A percentile compares a stretch with the other conserved stretches of the same genome.
phyloP scores from a whole-genome alignment of 2,113 vertebrate species.

The Gallinago undulata region DNA sequence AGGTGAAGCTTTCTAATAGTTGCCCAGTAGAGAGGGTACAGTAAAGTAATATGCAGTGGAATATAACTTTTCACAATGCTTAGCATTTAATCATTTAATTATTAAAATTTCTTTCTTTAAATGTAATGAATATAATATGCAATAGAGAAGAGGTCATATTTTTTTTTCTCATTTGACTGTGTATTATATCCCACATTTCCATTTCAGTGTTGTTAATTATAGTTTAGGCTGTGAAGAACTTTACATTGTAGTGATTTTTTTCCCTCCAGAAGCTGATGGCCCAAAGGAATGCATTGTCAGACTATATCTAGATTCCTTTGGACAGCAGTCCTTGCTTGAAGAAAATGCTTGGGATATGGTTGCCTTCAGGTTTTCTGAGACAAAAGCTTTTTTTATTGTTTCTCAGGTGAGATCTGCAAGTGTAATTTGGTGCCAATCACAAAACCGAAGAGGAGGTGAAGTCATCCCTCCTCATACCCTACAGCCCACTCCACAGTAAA shows the following conservation, averaged over 20 bases:
- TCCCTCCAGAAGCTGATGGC: background rate
- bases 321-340: background rate
- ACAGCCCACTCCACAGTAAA: background rate
- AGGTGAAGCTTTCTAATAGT: background rate
- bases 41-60: background rate
- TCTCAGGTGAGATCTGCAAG: background rate
- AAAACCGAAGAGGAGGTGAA: background rate
- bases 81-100: background rate
- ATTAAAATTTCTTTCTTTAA: background rate
- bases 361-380: conserved; percentile 1
- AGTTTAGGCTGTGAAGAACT: background rate
- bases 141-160: background rate
- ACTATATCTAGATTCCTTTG: background rate
- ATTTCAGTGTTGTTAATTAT: background rate
- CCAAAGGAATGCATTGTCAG: background rate
- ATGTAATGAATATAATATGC: background rate
- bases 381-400: background rate
- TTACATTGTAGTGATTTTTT: background rate
- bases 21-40: background rate
- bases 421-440: background rate
- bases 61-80: background rate
- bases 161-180: background rate
- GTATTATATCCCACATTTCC: background rate
- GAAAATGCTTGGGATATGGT: background rate
- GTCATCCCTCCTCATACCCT: background rate